These are phyloP conservation scores for Sipha maydis DNA, from an alignment of 2,888 invertebrate species.

Conservation along the genomic window DNA sequence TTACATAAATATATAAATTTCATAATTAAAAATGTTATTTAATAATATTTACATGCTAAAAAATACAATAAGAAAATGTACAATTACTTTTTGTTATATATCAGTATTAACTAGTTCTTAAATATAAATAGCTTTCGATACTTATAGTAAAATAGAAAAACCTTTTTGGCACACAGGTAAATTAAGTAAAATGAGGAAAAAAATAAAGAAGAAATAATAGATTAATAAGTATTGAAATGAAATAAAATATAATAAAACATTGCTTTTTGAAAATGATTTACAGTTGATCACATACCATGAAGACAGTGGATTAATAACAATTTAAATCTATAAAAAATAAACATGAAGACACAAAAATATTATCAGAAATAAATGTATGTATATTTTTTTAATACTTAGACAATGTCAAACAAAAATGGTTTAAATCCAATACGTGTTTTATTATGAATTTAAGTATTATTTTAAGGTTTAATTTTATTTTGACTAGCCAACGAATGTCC, in stretches of 20 bases:
- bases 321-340: background rate
- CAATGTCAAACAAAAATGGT: slow-evolving; percentile 5
- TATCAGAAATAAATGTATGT: background rate
- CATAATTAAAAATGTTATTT: background rate
- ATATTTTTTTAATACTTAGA: slow-evolving; percentile 12
- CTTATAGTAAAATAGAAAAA: background rate
- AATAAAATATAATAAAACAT: background rate
- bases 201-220: background rate
- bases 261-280: background rate
- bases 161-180: background rate
- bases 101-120: background rate
- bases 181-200: background rate
- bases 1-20: background rate
- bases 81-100: background rate
- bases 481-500: slow-evolving; percentile 47
- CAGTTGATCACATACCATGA: background rate
- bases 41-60: background rate
- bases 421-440: background rate
- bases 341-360: background rate
- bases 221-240: background rate
- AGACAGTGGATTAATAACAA: background rate
- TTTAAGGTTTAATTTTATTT: slow-evolving; percentile 54
- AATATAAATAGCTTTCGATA: background rate
- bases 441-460: slow-evolving; percentile 34
- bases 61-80: background rate